Evolutionary conservation across 2,113 vertebrate genomes (phyloP).

Genomic region (Trogon melanurus): DNA sequence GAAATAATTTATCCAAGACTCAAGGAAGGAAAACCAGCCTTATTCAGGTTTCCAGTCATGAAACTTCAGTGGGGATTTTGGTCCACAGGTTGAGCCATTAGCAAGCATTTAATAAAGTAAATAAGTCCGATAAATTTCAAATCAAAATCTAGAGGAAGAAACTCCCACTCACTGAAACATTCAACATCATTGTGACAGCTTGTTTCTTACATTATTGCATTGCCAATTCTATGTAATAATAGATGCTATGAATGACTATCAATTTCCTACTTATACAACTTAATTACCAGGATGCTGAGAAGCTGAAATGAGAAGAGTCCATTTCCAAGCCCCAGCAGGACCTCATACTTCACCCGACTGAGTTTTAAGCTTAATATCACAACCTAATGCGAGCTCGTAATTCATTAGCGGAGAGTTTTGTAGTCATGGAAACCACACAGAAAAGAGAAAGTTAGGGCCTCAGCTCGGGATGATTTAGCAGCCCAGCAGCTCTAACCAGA

Average conservation of each 20-base stretch:
- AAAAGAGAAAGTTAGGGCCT: not conserved
- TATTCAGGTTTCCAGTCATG: not conserved
- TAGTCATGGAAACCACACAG: conserved; percentile 18
- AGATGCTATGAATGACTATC: conserved; percentile 17
- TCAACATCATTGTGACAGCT: conserved; percentile 33
- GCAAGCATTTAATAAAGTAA: conserved; percentile 33
- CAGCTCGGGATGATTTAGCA: not conserved
- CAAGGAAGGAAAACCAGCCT: not conserved
- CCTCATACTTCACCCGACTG: not conserved
- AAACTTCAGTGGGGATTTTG: not conserved
- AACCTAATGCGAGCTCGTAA: not conserved
- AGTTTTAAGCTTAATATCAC: not conserved
- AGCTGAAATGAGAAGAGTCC: conserved; percentile 12
- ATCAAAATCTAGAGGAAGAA: not conserved
- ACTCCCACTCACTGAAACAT: not conserved
- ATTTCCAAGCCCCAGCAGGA: not conserved
- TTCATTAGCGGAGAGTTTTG: not conserved
- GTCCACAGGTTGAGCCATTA: not conserved
- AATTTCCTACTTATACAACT: conserved; percentile 14
- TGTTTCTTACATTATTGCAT: conserved; percentile 29
- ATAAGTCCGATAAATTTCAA: conserved; percentile 6
- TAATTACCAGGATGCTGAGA: conserved; percentile 31
- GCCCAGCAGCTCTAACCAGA: not conserved
- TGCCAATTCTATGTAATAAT: conserved; percentile 32
- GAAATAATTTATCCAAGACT: not conserved